These are phyloP conservation scores for Dryobotodes eremita DNA, from an alignment of 2,888 invertebrate species.

Conservation along the genomic window DNA sequence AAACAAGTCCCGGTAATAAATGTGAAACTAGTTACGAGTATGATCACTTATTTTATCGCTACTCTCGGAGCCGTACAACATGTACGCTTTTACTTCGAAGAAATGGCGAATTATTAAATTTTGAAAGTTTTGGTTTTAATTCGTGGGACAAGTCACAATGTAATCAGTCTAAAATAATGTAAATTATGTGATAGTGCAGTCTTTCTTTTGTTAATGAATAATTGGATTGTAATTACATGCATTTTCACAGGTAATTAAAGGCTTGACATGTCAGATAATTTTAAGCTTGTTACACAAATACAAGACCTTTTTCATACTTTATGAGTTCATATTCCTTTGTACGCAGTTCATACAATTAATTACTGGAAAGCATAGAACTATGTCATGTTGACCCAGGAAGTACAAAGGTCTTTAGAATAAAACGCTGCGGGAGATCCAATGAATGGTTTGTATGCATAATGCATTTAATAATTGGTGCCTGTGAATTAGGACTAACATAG, in stretches of 20 bases:
- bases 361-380: not conserved
- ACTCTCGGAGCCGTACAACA: conserved; percentile 18
- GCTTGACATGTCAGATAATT: conserved; percentile 9
- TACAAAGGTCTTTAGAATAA: not conserved
- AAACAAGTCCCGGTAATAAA: conserved; percentile 37
- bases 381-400: conserved; percentile 11
- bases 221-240: conserved; percentile 29
- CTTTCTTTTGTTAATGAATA: conserved; percentile 52
- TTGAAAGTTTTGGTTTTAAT: conserved; percentile 59
- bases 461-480: not conserved
- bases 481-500: not conserved
- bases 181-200: conserved; percentile 28
- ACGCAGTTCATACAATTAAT: not conserved
- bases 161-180: conserved; percentile 35
- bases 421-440: not conserved
- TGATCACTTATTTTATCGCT: conserved; percentile 28
- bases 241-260: conserved; percentile 19
- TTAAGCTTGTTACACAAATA: conserved; percentile 16
- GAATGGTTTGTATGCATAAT: not conserved
- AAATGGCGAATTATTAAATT: conserved; percentile 48
- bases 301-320: no score
- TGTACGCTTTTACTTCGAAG: conserved; percentile 46
- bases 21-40: conserved; percentile 36
- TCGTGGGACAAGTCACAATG: conserved; percentile 59
- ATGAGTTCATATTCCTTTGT: no score